These are phyloP conservation scores for Bos indicus DNA, from an alignment of 2,113 vertebrate species.

Conservation along the genomic window DNA sequence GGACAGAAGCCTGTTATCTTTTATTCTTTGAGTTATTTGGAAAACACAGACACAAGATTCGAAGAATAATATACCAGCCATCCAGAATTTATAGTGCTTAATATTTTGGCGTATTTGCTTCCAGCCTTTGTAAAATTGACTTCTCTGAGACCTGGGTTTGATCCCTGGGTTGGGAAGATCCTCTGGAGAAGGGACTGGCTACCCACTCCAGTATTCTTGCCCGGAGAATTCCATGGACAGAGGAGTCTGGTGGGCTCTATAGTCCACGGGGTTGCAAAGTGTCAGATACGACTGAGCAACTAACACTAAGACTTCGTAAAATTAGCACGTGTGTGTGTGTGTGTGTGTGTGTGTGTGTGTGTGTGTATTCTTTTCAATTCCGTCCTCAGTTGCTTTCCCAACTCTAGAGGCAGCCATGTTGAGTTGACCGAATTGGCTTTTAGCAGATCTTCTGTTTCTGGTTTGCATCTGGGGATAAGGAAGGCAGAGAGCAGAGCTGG, in stretches of 20 bases:
- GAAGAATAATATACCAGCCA: background rate
- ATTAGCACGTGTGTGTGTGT: background rate
- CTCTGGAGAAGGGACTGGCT: background rate
- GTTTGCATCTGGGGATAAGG: background rate
- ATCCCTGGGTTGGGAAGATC: background rate
- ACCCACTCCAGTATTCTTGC: background rate
- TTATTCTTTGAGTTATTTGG: background rate
- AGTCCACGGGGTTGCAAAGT: background rate
- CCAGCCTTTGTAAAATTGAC: background rate
- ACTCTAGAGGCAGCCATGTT: background rate
- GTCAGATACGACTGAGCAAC: background rate
- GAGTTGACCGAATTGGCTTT: background rate
- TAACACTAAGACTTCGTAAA: background rate
- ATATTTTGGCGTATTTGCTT: constrained; percentile 19
- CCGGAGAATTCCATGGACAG: background rate
- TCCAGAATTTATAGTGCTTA: background rate
- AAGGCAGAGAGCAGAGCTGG: background rate
- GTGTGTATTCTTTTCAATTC: background rate
- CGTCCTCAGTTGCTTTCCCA: background rate
- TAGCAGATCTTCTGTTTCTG: background rate
- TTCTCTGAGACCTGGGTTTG: background rate
- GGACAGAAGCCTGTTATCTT: background rate
- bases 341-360: background rate
- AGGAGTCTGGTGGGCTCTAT: background rate
- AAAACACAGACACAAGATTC: background rate